Evolutionary conservation across 2,113 vertebrate species (phyloP), one percentile per base, ranked within the genome.

Genomic region (Hyaena hyaena): DNA sequence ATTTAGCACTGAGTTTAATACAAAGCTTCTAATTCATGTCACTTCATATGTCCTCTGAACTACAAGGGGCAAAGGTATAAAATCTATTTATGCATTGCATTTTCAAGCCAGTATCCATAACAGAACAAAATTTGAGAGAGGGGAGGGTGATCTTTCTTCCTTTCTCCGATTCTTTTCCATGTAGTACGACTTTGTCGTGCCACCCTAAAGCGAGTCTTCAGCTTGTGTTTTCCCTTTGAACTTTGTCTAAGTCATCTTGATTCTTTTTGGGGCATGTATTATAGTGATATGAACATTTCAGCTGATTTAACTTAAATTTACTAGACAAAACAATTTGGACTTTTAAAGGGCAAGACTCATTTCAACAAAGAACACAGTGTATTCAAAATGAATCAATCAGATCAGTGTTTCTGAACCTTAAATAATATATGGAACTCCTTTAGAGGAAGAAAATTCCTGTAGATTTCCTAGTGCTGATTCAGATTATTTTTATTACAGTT

Each of bases 331-430:
- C 63, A 83, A 4, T 93, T 88, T 81, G 74, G 31, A 92, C 77
- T 88, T 95, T 88, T 82, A 96, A 95, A 86, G 45, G 76, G 63
- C 9, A 68, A 88, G 77, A 74, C 33, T 93, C 81, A 1, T 71
- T 88, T 94, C 83, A 94, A 45, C 53, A 85, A 65, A 80, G 71
- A 88, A 39, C 31, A 76, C 12, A 48, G 28, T 74, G 14, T 84
- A 85, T 74, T 55, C 45, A 95, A 48, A 95, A 94, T 90, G 61
- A 86, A 68, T 92, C n/a, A 87, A 63, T 97, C 79, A 90, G 16
- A 58, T 73, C 28, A 63, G 26, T 94, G 69, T 68, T 82, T 87
- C 33, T 95, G 17, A 69, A 19, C 63, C 23, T 76, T 81, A 93
- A 93, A 55, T 90, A 93, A 33, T 76, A 93, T 35, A 45, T 74